A percentile compares a stretch with the other conserved stretches of the same genome.
phyloP scores from a whole-genome alignment of 2,797 vertebrate genomes.

The Brachyrhaphis roseni region DNA sequence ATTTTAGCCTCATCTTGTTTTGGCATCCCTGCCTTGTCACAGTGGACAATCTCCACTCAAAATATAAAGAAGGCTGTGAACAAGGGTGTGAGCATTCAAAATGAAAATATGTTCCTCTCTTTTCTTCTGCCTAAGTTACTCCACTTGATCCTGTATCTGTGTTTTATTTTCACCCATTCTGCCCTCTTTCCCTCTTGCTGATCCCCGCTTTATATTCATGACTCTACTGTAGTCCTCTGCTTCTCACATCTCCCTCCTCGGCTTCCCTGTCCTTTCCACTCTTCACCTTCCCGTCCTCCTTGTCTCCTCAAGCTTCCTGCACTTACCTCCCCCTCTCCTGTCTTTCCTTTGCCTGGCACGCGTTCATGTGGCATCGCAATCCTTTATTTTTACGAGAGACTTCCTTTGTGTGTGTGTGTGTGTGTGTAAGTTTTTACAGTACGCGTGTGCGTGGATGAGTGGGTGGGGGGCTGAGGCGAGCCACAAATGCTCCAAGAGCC shows the following conservation, averaged over 20 bases:
- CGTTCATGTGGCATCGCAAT: conserved; percentile 55
- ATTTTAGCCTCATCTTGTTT: conserved; percentile 34
- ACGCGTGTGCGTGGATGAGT: not conserved
- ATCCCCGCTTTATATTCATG: conserved; percentile 48
- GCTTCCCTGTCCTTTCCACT: conserved; percentile 3
- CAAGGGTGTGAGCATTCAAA: conserved; percentile 14
- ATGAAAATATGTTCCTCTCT: conserved; percentile 13
- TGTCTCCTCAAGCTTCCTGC: conserved; percentile 28
- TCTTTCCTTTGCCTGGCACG: conserved; percentile 30
- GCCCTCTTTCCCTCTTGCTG: conserved; percentile 21
- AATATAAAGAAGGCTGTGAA: conserved; percentile 48
- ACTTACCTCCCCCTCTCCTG: conserved; percentile 5
- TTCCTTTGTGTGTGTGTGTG: conserved; percentile 17
- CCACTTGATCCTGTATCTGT: conserved; percentile 35
- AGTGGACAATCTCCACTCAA: conserved; percentile 36
- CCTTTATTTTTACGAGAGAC: conserved; percentile 66
- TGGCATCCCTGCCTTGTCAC: conserved; percentile 12
- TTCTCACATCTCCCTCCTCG: conserved; percentile 9
- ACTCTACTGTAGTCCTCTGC: conserved; percentile 17
- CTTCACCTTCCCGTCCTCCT: conserved; percentile 16
- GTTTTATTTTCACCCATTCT: conserved; percentile 50
- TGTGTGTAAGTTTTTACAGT: conserved; percentile 6
- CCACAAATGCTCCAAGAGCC: conserved; percentile 70
- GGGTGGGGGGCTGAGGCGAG: conserved; percentile 17
- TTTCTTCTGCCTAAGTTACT: conserved; percentile 18